Base-by-base conservation (phyloP, 1,140 invertebrate species). In the Thereuonema tuberculata region DNA sequence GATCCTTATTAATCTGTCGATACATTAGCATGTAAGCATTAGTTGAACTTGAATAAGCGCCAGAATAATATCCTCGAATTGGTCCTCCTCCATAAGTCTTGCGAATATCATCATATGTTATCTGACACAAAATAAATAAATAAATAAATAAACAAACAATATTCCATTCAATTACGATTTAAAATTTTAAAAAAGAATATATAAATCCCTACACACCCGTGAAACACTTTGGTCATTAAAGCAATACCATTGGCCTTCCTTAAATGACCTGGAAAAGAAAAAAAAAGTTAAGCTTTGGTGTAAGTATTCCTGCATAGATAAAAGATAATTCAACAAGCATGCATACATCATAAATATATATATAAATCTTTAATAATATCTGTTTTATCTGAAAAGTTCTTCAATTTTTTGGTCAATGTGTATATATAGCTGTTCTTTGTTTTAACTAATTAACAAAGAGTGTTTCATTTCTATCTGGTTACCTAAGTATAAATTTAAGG, bases 21-120 rank as follows among this genome's bases (percentile, higher is more conserved):
- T 93, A 94, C 85, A 93, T 90, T 23, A 94, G 76, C 89, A 94
- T 93, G 67, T 94, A 93, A 0, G 90, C 90, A 76, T 92, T 93
- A 46, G 89, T 90, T 68, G 87, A 91, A 62, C 85, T 88, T 65
- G 78, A 83, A 67, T 85, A 88, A 23, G 81, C 81, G 54, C 80
- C 81, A 31, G 82, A 86, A 68, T 86, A 89, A 69, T 86, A 88
- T 3, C 78, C 79, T 63, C 83, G 75, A 31, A 76, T 75, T 1
- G 81, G 76, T 48, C 82, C 82, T 43, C 88, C 87, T 29, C 89
- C 90, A 72, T 87, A 93, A 0, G 87, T 88, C 72, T 85, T 86
- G 63, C 81, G 77, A 47, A 94, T 90, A 67, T 93, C 89, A 61
- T 89, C 84, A 64, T 83, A 77, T 0, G 84, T 87, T 26, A 89